Percentiles rank a stretch among this genome's conserved stretches.
phyloP scores from a whole-genome alignment of 2,888 invertebrate genomes.

The Hipparchia sbordonii region DNA sequence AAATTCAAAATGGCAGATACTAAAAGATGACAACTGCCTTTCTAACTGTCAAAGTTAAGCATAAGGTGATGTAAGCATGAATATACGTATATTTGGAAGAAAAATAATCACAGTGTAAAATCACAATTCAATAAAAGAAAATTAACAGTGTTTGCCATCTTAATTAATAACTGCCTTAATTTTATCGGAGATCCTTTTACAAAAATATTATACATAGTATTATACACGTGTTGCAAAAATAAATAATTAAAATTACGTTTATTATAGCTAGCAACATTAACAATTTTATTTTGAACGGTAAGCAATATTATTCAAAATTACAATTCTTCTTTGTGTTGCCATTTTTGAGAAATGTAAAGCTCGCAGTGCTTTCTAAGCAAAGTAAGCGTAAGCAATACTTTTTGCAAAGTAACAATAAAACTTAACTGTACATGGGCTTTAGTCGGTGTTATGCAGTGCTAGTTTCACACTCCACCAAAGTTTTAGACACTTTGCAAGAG shows the following conservation, averaged over 20 bases:
- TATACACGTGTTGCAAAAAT: constrained; percentile 61
- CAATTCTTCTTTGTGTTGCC: constrained; percentile 60
- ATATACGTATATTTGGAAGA: constrained; percentile 46
- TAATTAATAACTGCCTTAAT: constrained; percentile 52
- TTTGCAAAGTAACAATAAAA: constrained; percentile 46
- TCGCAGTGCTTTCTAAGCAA: constrained; percentile 53
- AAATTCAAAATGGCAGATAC: not conserved
- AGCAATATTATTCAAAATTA: constrained; percentile 74
- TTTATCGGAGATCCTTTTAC: constrained; percentile 66
- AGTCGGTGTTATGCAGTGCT: not conserved
- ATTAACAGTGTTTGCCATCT: constrained; percentile 46
- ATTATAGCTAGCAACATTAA: constrained; percentile 76
- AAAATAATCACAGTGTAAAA: constrained; percentile 72
- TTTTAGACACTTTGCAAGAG: not conserved
- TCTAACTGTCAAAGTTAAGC: constrained; percentile 1
- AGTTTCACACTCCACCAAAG: not conserved
- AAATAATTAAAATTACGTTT: constrained; percentile 60
- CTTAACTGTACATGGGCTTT: constrained; percentile 25
- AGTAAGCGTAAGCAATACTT: constrained; percentile 69
- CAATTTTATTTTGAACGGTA: constrained; percentile 70
- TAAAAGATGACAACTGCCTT: not conserved
- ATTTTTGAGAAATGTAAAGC: constrained; percentile 43
- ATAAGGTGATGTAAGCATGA: constrained; percentile 35
- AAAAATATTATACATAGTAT: constrained; percentile 61
- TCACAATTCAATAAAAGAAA: constrained; percentile 58